Evolutionary conservation across 2,888 invertebrate genomes (phyloP), one percentile per base, ranked within the genome.

Genomic region (Nomada ruficornis): DNA sequence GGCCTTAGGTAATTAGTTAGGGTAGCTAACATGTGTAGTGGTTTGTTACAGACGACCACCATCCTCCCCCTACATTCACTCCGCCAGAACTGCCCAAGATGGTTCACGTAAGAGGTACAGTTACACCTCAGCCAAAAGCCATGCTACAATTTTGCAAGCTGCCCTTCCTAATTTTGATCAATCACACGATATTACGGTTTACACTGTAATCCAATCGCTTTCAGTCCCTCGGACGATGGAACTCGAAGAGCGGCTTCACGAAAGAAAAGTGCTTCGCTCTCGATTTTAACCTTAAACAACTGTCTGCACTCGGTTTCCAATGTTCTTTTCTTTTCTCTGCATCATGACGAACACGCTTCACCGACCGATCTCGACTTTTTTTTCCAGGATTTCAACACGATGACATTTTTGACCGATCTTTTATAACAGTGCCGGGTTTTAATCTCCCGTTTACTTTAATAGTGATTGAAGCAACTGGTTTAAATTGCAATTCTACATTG

Each of bases 81-180:
- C 98, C 98, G 96, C 98, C 98, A 96, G 98, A 98, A 97, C 97
- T 98, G 96, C 98, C 98, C 96, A 98, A 98, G 97, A 97, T 98
- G 97, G 98, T 98, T 96, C 98, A 98, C 97, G 97, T 98, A 95
- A 96, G 98, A 98, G 98, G 98, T 98, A 96, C 94, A 94, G 93
- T 93, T 90, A 90, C 89, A 91, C 93, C 93, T 93, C 93, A 88
- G 89, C 90, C 91, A 91, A 36, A 92, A 91, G 89, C 90, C 91
- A 91, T 91, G 91, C 90, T 93, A 92, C 90, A 92, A 89, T 91
- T 91, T 92, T 91, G 91, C 91, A 92, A 92, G 90, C 91, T 92
- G 89, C 86, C 86, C 86, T 86, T 91, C 89, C 86, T 88, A 79
- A 80, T 82, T 87, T 87, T 64, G 57, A 76, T 87, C 60, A 80